These are phyloP conservation scores for Pogonocichla stellata DNA, from an alignment of 2,113 vertebrate species.

Conservation along the genomic window DNA sequence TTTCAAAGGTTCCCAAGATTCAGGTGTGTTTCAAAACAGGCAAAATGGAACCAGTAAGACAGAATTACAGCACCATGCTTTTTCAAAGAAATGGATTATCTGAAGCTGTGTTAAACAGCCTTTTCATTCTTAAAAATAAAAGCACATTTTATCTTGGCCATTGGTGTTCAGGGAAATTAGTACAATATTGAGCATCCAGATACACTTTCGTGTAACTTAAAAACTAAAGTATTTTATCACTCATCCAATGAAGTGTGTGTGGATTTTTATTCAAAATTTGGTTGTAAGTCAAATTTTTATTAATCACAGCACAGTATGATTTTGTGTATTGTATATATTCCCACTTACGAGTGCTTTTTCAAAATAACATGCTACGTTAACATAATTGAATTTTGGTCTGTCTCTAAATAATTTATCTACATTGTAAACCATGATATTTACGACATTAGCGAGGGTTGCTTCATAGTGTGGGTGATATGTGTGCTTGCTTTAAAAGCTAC, in stretches of 20 bases:
- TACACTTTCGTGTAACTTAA: background rate
- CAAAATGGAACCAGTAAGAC: background rate
- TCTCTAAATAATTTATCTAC: background rate
- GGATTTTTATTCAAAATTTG: background rate
- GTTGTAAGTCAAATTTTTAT: background rate
- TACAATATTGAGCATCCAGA: background rate
- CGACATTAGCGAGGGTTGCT: background rate
- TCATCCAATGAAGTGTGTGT: background rate
- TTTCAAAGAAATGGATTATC: background rate
- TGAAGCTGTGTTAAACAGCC: background rate
- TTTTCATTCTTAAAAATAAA: background rate
- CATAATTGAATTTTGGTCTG: background rate
- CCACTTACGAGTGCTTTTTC: background rate
- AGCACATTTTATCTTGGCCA: background rate
- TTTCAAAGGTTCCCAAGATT: background rate
- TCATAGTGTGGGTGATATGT: background rate
- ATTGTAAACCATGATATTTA: background rate
- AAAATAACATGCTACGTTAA: background rate
- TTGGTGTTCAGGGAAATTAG: background rate
- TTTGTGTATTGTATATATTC: background rate
- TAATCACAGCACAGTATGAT: background rate
- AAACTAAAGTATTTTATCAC: background rate
- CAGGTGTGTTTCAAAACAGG: background rate
- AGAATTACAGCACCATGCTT: rapidly evolving
- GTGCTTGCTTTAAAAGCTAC: background rate